A percentile compares a stretch with the other conserved stretches of the same genome.
phyloP scores from a whole-genome alignment of 2,888 invertebrate species.

The Ochropleura leucogaster region DNA sequence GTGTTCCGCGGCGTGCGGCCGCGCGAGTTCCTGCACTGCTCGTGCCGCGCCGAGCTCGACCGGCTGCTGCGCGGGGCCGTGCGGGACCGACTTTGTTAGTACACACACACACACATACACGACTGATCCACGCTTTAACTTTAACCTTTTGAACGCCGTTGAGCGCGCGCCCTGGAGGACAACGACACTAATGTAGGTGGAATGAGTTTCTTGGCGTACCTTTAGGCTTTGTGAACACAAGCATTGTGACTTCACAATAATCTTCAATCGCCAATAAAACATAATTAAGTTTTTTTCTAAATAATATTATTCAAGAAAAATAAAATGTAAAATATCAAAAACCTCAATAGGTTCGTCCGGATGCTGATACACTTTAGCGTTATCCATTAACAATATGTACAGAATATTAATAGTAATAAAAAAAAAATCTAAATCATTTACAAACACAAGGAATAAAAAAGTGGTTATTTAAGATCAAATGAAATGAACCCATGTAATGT shows the following conservation, averaged over 20 bases:
- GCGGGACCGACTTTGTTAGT: slow-evolving; percentile 20
- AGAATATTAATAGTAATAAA: neutral
- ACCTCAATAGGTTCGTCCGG: neutral
- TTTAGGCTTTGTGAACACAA: no score
- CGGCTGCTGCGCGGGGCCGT: slow-evolving; percentile 74
- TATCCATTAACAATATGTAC: slow-evolving; percentile 4
- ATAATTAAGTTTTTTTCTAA: neutral
- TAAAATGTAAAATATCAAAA: slow-evolving; percentile 9
- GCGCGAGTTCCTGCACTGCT: slow-evolving; percentile 91
- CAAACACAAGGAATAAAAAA: neutral
- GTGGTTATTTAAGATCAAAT: neutral
- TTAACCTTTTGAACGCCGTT: no score
- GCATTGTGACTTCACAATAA: neutral
- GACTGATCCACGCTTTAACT: no score
- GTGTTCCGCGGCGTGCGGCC: slow-evolving; percentile 94
- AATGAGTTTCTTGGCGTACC: no score
- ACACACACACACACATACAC: neutral
- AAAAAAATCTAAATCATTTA: slow-evolving; percentile 2
- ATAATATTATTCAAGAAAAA: neutral
- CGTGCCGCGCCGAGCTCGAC: slow-evolving; percentile 81
- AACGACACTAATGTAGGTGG: no score
- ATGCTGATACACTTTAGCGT: neutral
- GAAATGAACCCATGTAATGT: slow-evolving; percentile 17
- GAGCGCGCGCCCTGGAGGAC: no score
- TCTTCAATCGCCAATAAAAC: neutral